These are phyloP conservation scores for Holacanthella duospinosa DNA, from an alignment of 2,888 invertebrate genomes.

Conservation along the genomic window DNA sequence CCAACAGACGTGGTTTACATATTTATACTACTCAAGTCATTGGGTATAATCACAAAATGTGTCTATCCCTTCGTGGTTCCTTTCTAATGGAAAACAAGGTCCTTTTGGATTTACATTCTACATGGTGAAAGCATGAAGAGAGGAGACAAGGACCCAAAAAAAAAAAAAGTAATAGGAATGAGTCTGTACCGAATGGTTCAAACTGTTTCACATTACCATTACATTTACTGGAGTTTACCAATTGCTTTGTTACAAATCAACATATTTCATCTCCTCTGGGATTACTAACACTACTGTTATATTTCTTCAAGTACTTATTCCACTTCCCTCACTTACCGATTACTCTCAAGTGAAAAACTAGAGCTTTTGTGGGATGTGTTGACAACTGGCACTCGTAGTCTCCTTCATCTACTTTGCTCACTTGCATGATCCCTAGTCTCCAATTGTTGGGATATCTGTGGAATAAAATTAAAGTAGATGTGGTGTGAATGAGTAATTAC, in stretches of 20 bases:
- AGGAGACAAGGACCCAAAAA: background rate
- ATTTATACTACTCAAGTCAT: background rate
- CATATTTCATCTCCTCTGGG: background rate
- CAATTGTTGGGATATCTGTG: constrained; percentile 52
- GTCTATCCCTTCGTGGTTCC: background rate
- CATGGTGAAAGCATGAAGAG: background rate
- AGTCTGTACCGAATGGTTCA: background rate
- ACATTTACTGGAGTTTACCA: background rate
- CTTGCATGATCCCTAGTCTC: constrained; percentile 52
- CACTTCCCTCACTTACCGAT: constrained; percentile 41
- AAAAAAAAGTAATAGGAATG: background rate
- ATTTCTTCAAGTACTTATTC: background rate
- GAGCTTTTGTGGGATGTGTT: constrained; percentile 53
- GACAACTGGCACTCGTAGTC: constrained; percentile 56
- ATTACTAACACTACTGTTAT: background rate
- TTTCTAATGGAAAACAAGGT: background rate
- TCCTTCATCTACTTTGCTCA: constrained; percentile 51
- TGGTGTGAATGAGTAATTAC: no score
- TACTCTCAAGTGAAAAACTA: constrained; percentile 51
- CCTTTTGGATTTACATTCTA: background rate
- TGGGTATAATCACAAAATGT: background rate
- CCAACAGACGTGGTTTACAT: background rate
- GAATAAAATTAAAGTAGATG: background rate
- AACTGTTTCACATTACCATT: background rate
- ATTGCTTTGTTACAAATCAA: background rate